These are phyloP conservation scores for Ganaspis brasiliensis DNA, from an alignment of 2,888 invertebrate species.

Conservation along the genomic window DNA sequence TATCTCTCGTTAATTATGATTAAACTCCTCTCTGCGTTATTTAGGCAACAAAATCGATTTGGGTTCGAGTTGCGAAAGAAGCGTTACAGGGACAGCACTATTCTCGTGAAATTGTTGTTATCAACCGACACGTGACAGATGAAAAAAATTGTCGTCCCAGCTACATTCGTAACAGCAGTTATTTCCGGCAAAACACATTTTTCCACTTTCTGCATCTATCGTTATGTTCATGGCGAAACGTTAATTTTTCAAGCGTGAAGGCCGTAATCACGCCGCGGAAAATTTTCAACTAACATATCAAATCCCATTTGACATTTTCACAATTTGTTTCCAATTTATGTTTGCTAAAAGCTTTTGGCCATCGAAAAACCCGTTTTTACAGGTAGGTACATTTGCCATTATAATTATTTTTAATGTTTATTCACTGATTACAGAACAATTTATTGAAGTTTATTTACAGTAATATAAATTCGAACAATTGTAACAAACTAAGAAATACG, in stretches of 20 bases:
- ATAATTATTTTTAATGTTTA: too few relatives aligned
- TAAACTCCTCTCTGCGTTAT: conserved; percentile 27
- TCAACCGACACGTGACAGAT: conserved; percentile 30
- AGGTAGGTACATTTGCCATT: too few relatives aligned
- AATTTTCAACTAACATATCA: conserved; percentile 36
- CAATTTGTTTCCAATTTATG: conserved; percentile 13
- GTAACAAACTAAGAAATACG: too few relatives aligned
- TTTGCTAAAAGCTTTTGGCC: not conserved
- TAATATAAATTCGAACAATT: too few relatives aligned
- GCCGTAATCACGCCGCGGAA: conserved; percentile 30
- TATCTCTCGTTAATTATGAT: conserved; percentile 41
- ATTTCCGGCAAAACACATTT: conserved; percentile 40
- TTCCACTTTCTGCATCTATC: conserved; percentile 36
- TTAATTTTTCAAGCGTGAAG: conserved; percentile 37
- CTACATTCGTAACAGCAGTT: conserved; percentile 36
- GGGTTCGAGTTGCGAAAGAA: not conserved
- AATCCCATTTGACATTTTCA: conserved; percentile 19
- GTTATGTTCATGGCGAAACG: conserved; percentile 30
- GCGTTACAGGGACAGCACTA: not conserved
- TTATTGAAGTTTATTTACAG: too few relatives aligned
- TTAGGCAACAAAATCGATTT: conserved; percentile 29
- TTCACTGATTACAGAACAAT: too few relatives aligned
- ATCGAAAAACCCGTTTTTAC: not conserved
- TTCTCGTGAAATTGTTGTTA: conserved; percentile 16
- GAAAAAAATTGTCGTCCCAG: conserved; percentile 10